Evolutionary conservation across 2,797 vertebrate genomes (phyloP), one percentile per base, ranked within the genome.

Genomic region (Pseudochaenichthys georgianus): DNA sequence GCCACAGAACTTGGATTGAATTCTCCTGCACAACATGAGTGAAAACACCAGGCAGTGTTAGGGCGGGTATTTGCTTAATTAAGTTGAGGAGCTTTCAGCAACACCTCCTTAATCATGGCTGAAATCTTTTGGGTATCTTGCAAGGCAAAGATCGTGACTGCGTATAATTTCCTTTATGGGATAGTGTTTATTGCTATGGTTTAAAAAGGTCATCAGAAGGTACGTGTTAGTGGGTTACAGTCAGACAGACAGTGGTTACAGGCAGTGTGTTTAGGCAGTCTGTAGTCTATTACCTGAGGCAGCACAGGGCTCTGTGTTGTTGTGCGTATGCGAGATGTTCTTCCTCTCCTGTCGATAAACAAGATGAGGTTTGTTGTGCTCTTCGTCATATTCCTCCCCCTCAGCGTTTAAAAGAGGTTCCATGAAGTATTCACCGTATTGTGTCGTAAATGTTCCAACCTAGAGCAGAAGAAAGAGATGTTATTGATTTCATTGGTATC

Each of bases 361-460:
- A 63, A 99, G 95, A 89, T 99, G 98, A 65, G 96, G 97, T 91
- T 98, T 99, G 91, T 96, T 98, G 92, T 97, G 95, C 69, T 95
- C 96, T 69, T 99, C 97, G 21, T 97, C 95, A 13, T 95, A 92
- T 67, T 97, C 96, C 72, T 92, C 87, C 75, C 95, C 97, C 70
- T 91, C 95, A 0, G 85, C 80, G 64, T 91, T 94, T 94, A 97
- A 87, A 89, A 99, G 89, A 55, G 98, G 98, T 87, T 99, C 97
- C 94, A 99, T 89, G 94, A 98, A 98, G 91, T 98, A 98, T 86
- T 99, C 96, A 6, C 97, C 96, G 41, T 95, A 94, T 28, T 96
- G 95, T 9, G 96, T 94, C 23, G 94, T 96, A 94, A 99, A 99
- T 59, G 96, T 98, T 81, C 98, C 98, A 85, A 97, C 95, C 98